Base-by-base conservation (phyloP, 2,888 invertebrate species). In the Tetragnatha montana region DNA sequence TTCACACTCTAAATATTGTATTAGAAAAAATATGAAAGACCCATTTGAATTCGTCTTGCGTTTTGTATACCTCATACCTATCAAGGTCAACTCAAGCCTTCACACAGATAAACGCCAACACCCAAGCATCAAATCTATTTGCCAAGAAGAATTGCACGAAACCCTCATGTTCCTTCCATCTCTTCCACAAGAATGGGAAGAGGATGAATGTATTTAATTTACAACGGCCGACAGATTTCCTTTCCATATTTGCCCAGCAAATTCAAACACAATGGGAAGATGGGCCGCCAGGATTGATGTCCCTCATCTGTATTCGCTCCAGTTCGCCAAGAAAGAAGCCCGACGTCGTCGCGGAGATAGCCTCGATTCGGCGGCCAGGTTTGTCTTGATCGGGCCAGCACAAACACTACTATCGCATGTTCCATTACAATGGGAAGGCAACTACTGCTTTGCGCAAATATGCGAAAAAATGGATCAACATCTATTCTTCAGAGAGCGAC, bases 381-480 rank as follows among this genome's bases (percentile, higher is more conserved):
- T 84, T 84, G 83, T 84, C 75, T 76, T 69, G 83, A 68, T 19
- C 6, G 35, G 68, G 50, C n/a, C 51, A 74, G 35, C 35, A 76
- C 83, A 84, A 84, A 84, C 68, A 84, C 76, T 8, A 84, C 76
- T 8, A 84, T 84, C 83, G 60, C 47, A 19, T 60, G 35, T 51
- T 82, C 60, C 73, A 73, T 74, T 84, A 74, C 74, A 74, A 84
- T 60, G 74, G 35, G 76, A 69, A 19, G 68, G 68, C 76, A 74
- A 84, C 83, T 84, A 68, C 75, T 50, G 68, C 83, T 69, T 76
- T 84, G 75, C 19, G 83, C 83, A 84, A 84, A 84, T 84, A 84
- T 76, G 75, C 75, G 75, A 47, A 68, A 35, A 76, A 76, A 76
- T 35, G 75, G 75, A 84, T 84, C 83, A 84, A 84, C 83, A 84